Base-by-base conservation (phyloP, 2,888 invertebrate genomes). In the Watsonalla cultraria region DNA sequence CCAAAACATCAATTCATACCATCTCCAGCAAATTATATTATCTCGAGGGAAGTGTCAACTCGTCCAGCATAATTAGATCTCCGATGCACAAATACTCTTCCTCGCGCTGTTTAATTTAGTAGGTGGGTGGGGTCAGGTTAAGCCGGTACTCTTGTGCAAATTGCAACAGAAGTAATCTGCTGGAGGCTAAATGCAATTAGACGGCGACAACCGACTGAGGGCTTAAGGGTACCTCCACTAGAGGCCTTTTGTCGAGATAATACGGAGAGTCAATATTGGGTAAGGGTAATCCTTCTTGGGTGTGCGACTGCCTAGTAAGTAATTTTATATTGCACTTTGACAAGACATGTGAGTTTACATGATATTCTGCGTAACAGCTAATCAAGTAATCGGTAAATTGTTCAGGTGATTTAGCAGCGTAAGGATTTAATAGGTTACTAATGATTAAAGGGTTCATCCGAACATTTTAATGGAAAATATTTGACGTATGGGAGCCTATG, bases 141-240 rank as follows among this genome's bases (percentile, higher is more conserved):
- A 61, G 59, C 53, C 69, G 71, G 74, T 54, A 48, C 53, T 54
- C 58, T 74, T 63, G 73, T 68, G 67, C 68, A 71, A 70, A 75
- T 74, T 74, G 76, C 72, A 74, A 70, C 70, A 71, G 72, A 74
- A 74, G 72, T 75, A 74, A 75, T 77, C 74, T 68, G 58, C 63
- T 61, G 64, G 65, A 68, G 70, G 55, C 62, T 59, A 76, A 70
- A 78, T 76, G 76, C 78, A 78, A 77, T 77, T 77, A 78, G 72
- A 70, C 71, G 70, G 65, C 66, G 70, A 62, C 66, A 61, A 73
- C 66, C 69, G 72, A 72, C 68, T 65, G 59, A 60, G 53, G 54
- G 59, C 55, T 61, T 61, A 53, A 65, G 65, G 61, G 71, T 70
- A 66, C 65, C 63, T 69, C 57, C 67, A 72, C 46, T 66, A 54